Base-by-base conservation (phyloP, 2,888 invertebrate genomes). In the Caenorhabditis uteleia region DNA sequence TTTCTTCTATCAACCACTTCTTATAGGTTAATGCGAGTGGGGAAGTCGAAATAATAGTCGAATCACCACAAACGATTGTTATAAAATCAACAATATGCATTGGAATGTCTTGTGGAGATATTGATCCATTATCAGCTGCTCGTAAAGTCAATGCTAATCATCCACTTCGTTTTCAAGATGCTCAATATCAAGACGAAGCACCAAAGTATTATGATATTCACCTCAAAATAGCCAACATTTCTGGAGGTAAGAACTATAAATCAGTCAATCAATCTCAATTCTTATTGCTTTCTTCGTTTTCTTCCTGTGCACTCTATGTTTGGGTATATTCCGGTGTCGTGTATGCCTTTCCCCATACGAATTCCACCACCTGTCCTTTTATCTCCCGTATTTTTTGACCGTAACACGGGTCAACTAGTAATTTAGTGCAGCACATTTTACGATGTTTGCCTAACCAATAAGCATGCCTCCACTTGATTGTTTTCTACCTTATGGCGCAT, bases 131-230 rank as follows among this genome's bases (percentile, higher is more conserved):
- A n/a, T 27, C 44, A 16, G 14, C 7, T 3, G 33, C 31, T 12
- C 2, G 2, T 2, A 21, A 33, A 14, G 12, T 45, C n/a, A 20
- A 3, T n/a, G 21, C 29, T 2, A 33, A 33, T 14, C 3, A 23
- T 12, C 33, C 45, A 8, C n/a, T 5, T 2, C 31, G 33, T 31
- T 5, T 12, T 3, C 5, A 33, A 7, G 45, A 21, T 5, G 45
- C 29, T 2, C 3, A 12, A 21, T 45, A 14, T 45, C 3, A 20
- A 20, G 33, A 21, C 3, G 8, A 21, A 3, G 21, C 45, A 21
- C 31, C 45, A n/a, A n/a, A n/a, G n/a, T n/a, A 45, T 10, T 45
- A 45, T 18, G 45, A 45, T 45, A 4, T 45, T 21, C 45, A 45
- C 21, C 2, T 45, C n/a, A 10, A 6, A 20, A 23, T 45, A 3